Base-by-base conservation (phyloP, 2,797 vertebrate genomes). In the Anguilla marmorata region DNA sequence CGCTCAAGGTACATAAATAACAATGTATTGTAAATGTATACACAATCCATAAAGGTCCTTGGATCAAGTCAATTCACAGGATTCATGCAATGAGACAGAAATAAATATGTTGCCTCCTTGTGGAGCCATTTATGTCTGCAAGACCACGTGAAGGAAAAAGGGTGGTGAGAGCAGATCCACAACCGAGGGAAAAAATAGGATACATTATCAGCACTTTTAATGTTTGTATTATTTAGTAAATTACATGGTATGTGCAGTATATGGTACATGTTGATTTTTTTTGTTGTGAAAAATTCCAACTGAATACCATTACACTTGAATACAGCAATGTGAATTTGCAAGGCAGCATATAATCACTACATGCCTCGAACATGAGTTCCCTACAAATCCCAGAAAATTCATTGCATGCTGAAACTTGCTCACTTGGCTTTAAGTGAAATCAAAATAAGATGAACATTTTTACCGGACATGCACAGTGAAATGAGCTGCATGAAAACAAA, bases 371-470 rank as follows among this genome's bases (percentile, higher is more conserved):
- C 27, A 41, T 76, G 37, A 37, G 69, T 16, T 7, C 9, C 56
- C 16, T 14, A n/a, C 14, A 79, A 19, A 37, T 48, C 45, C 45
- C 45, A 50, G 21, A 82, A 45, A 82, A 48, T 0, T 21, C 45
- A 82, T 3, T 41, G 50, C 41, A 82, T 1, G 8, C 8, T 82
- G 45, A n/a, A 48, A 82, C 24, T n/a, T 24, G 45, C 41, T 27
- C 79, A 82, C 45, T n/a, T 50, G 45, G 6, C 79, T n/a, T 48
- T n/a, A 48, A 82, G 21, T 82, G 41, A 82, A 82, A 82, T 50
- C 45, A 6, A 50, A n/a, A 50, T 48, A 82, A 8, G 6, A 6
- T 9, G 37, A 45, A 41, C 33, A 79, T 82, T 82, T 76, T 33
- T n/a, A n/a, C 21, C 79, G 1, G 79, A 27, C 79, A 82, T 50